Conservation (phyloP, 2,888 invertebrate species). For the Ophion slaviceki region DNA sequence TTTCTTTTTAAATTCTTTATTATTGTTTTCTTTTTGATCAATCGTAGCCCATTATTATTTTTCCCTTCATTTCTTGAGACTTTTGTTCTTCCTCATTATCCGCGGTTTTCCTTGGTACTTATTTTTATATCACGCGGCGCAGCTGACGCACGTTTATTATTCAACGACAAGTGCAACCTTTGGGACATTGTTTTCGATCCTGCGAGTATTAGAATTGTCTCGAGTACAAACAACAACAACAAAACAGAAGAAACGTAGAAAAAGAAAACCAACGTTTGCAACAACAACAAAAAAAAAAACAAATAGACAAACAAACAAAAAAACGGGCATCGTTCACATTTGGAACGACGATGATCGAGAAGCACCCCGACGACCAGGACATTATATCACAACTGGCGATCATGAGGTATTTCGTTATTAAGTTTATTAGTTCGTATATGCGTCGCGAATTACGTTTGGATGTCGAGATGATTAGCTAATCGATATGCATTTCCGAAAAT, state of each 20-base stretch:
- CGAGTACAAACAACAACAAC: neutral
- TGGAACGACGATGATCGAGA: slow-evolving; percentile 37
- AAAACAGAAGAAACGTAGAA: neutral
- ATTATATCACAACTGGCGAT: slow-evolving; percentile 50
- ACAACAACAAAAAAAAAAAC: neutral
- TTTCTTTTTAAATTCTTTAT: slow-evolving; percentile 9
- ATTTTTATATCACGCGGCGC: slow-evolving; percentile 38
- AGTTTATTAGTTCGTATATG: slow-evolving; percentile 54
- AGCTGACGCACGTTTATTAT: slow-evolving; percentile 36
- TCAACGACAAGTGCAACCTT: slow-evolving; percentile 50
- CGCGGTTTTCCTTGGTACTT: slow-evolving; percentile 62
- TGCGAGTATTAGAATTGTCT: slow-evolving; percentile 41
- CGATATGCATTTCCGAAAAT: slow-evolving; percentile 60
- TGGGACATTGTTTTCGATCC: slow-evolving; percentile 42
- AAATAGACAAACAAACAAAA: neutral
- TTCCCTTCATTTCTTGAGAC: slow-evolving; percentile 14
- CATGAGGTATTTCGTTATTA: slow-evolving; percentile 60
- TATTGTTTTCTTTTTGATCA: slow-evolving; percentile 20
- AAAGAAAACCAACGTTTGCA: neutral
- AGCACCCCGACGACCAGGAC: slow-evolving; percentile 46
- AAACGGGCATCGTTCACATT: slow-evolving; percentile 18
- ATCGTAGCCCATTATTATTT: slow-evolving; percentile 28
- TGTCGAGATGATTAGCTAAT: slow-evolving; percentile 60
- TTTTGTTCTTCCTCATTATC: slow-evolving; percentile 30
- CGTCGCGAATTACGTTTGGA: slow-evolving; percentile 32